phyloP scores from a whole-genome alignment of 2,113 vertebrate genomes.

The Silurus meridionalis region DNA sequence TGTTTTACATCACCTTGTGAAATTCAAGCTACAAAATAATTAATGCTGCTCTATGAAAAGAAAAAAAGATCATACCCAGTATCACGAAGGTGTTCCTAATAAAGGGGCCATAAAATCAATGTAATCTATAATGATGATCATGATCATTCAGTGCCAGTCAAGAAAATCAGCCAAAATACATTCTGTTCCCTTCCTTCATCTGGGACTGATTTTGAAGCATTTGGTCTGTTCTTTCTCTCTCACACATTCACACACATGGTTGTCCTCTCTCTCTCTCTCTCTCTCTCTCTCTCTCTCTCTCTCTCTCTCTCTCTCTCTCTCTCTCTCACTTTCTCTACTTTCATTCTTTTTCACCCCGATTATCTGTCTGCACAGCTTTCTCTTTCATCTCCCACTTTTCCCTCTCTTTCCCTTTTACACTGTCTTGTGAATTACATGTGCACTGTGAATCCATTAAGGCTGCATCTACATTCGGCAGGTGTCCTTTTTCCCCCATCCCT shows the following conservation, averaged over 20 bases:
- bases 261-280: not conserved
- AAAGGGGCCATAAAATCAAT: not conserved
- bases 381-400: constrained; percentile 7
- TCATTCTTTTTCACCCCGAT: not conserved
- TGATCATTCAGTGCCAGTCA: not conserved
- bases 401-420: not conserved
- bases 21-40: not conserved
- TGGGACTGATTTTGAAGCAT: constrained; percentile 5
- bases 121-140: not conserved
- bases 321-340: not conserved
- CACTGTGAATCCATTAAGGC: constrained; percentile 42
- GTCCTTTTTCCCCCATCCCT: constrained; percentile 30
- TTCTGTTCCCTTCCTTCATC: not conserved
- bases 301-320: constrained; percentile 7
- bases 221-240: constrained; percentile 12
- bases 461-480: constrained; percentile 45
- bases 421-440: constrained; percentile 48
- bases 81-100: not conserved
- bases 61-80: not conserved
- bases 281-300: not conserved
- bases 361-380: constrained; percentile 10
- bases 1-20: not conserved
- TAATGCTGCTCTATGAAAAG: not conserved
- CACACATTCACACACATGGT: not conserved
- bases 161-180: not conserved